phyloP scores from a whole-genome alignment of 2,888 invertebrate species.

The Linnaemya vulpina region DNA sequence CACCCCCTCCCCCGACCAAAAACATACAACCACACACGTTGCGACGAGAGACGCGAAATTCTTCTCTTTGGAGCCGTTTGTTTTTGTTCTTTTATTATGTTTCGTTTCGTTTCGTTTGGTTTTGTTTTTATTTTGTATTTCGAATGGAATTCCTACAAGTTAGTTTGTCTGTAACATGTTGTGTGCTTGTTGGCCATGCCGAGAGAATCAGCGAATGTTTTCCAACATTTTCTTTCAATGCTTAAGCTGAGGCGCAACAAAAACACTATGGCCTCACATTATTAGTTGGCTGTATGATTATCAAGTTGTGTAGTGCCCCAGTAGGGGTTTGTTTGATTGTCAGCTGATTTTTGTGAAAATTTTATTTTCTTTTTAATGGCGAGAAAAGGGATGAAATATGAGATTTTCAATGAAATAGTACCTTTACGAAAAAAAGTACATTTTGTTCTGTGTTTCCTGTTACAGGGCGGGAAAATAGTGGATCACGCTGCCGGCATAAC shows the following conservation, averaged over 20 bases:
- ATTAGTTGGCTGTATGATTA: conserved; percentile 66
- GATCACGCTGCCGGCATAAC: background rate
- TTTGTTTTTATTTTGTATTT: conserved; percentile 41
- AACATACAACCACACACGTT: conserved; percentile 28
- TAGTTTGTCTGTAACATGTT: conserved; percentile 61
- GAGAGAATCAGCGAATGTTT: conserved; percentile 42
- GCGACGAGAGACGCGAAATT: conserved; percentile 31
- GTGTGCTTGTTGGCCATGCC: background rate
- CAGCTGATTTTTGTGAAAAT: conserved; percentile 41
- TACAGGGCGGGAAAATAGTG: background rate
- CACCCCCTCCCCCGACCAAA: background rate
- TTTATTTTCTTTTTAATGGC: background rate
- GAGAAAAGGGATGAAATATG: conserved; percentile 12
- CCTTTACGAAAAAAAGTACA: background rate
- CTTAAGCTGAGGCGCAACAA: conserved; percentile 29
- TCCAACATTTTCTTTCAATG: conserved; percentile 43
- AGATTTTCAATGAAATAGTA: background rate
- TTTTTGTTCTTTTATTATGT: conserved; percentile 13
- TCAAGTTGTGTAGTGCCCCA: conserved; percentile 37
- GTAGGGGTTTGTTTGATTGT: conserved; percentile 57
- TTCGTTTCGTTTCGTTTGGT: conserved; percentile 37
- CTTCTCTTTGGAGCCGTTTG: conserved; percentile 17
- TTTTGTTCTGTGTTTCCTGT: background rate
- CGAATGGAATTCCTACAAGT: conserved; percentile 66
- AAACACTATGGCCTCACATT: conserved; percentile 43